Conservation (phyloP, 2,797 vertebrate species). For the Pseudopleuronectes americanus region DNA sequence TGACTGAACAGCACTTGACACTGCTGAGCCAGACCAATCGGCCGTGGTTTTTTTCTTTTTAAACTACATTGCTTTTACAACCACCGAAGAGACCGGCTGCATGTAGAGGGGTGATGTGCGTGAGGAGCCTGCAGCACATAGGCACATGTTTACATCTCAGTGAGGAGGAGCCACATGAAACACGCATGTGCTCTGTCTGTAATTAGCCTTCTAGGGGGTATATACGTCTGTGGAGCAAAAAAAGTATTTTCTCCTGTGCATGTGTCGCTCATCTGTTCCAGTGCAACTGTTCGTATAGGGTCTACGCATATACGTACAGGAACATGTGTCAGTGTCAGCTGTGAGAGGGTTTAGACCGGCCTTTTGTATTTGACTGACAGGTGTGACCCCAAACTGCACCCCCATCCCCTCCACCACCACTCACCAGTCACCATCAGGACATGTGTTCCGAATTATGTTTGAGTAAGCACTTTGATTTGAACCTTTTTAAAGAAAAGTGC, state of each 20-base stretch:
- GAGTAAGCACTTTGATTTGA: constrained; percentile 60
- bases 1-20: constrained; percentile 42
- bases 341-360: constrained; percentile 58
- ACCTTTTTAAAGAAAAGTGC: constrained; percentile 38
- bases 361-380: constrained; percentile 79
- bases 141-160: constrained; percentile 31
- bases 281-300: constrained; percentile 62
- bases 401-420: not conserved
- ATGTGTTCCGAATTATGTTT: constrained; percentile 42
- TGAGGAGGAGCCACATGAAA: constrained; percentile 31
- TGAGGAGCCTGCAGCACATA: constrained; percentile 1
- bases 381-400: constrained; percentile 62
- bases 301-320: constrained; percentile 44
- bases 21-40: constrained; percentile 32
- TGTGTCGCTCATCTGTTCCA: constrained; percentile 38
- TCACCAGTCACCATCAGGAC: constrained; percentile 21
- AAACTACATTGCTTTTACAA: constrained; percentile 17
- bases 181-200: constrained; percentile 15
- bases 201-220: constrained; percentile 15
- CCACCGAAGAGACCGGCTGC: not conserved
- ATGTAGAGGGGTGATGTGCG: constrained; percentile 11
- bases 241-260: constrained; percentile 14
- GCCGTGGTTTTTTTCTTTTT: constrained; percentile 21
- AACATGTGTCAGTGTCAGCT: constrained; percentile 73
- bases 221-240: constrained; percentile 2